These are phyloP conservation scores for Mormyrus proboscirostris DNA, from an alignment of 2,797 vertebrate species.

Conservation along the genomic window DNA sequence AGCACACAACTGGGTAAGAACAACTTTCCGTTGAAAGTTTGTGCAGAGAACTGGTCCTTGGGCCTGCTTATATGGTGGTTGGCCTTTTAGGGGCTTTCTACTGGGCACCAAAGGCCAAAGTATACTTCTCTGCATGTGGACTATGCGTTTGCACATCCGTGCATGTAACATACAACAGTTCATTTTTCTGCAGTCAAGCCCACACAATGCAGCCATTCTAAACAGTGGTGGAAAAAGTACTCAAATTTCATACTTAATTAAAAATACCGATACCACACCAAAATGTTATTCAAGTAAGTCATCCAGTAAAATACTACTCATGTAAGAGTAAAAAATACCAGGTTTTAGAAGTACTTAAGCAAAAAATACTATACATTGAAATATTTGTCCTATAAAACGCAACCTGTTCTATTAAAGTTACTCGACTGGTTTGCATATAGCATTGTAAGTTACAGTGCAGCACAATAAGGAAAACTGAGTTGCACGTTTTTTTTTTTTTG, in stretches of 20 bases:
- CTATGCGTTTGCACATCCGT: neutral
- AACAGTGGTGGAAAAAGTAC: neutral
- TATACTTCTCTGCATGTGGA: neutral
- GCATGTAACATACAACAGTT: neutral
- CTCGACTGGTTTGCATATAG: neutral
- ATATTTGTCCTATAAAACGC: neutral
- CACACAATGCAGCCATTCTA: neutral
- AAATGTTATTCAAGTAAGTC: neutral
- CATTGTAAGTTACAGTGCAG: neutral
- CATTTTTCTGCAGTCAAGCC: neutral
- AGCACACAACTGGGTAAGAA: constrained; percentile 85
- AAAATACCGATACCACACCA: neutral
- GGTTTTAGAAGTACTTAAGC: neutral
- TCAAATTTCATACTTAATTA: neutral
- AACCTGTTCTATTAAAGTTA: neutral
- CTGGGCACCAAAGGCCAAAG: neutral
- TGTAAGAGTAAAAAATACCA: neutral
- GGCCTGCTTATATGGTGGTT: neutral
- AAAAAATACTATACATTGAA: neutral
- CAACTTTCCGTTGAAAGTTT: neutral
- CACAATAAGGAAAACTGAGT: neutral
- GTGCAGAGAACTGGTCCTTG: neutral
- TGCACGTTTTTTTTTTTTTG: neutral
- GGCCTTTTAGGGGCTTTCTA: neutral
- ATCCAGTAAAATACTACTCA: neutral